phyloP scores from a whole-genome alignment of 2,113 vertebrate species.

The Baryphthengus martii region DNA sequence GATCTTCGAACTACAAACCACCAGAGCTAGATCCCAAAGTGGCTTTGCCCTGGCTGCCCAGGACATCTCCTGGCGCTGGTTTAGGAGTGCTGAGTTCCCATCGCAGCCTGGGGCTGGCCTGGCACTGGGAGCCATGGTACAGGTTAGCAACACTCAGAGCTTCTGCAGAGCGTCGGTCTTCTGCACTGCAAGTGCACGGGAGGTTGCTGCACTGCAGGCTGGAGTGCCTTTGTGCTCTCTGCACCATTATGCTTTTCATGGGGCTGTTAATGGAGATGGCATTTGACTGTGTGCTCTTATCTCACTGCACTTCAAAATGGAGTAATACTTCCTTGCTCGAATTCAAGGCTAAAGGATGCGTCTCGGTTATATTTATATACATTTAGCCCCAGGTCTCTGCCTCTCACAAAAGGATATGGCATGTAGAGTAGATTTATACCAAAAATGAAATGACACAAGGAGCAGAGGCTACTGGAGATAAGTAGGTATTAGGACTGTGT shows the following conservation, averaged over 20 bases:
- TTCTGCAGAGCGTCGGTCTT: neutral
- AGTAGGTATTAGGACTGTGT: neutral
- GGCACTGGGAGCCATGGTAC: neutral
- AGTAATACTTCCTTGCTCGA: neutral
- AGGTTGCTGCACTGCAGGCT: neutral
- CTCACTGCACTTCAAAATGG: neutral
- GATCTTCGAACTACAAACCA: fast-evolving
- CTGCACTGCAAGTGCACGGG: fast-evolving
- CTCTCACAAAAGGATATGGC: neutral
- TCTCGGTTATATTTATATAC: neutral
- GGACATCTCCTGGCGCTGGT: fast-evolving
- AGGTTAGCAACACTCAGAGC: neutral
- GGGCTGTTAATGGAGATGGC: neutral
- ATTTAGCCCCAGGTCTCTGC: neutral
- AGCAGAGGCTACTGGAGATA: neutral
- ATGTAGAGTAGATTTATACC: neutral
- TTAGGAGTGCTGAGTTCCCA: neutral
- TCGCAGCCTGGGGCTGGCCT: fast-evolving
- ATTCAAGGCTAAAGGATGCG: neutral
- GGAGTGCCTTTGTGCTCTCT: neutral
- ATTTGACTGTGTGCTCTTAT: neutral
- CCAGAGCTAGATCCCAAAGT: fast-evolving
- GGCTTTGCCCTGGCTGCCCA: fast-evolving
- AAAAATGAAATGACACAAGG: neutral
- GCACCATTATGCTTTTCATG: neutral